Percentiles rank a stretch among this genome's conserved stretches.
These are phyloP conservation scores for Rhagoletis pomonella DNA, from an alignment of 1,140 invertebrate species.

Conservation along the genomic window DNA sequence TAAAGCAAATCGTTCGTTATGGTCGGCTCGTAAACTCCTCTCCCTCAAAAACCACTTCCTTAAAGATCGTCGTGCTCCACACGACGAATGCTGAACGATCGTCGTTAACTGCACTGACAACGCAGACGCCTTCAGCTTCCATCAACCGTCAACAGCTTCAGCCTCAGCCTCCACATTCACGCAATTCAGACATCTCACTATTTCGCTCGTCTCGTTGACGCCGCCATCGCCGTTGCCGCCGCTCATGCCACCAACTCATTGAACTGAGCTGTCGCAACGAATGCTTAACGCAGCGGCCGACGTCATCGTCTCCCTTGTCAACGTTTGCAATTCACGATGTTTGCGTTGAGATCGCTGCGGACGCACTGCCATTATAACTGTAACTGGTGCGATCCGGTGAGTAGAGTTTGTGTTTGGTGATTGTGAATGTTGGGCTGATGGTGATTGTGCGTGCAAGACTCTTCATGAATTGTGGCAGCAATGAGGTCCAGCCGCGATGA, in stretches of 20 bases:
- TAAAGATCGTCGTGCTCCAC: not conserved
- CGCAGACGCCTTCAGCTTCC: not conserved
- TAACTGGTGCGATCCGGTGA: conserved; percentile 62
- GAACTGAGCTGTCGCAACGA: not conserved
- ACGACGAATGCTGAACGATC: not conserved
- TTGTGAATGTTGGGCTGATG: conserved; percentile 86
- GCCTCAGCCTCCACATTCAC: not conserved
- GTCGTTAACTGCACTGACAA: not conserved
- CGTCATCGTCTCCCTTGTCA: not conserved
- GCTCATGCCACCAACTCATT: not conserved
- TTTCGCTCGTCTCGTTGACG: not conserved
- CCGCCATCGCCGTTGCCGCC: not conserved
- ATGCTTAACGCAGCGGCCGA: not conserved
- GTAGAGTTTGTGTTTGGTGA: conserved; percentile 91
- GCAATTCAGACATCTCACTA: not conserved
- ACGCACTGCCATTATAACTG: conserved; percentile 65
- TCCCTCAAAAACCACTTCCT: not conserved
- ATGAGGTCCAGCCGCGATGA: conserved; percentile 85
- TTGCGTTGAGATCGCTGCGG: conserved; percentile 62
- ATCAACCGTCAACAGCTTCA: not conserved
- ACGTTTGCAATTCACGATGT: conserved; percentile 61
- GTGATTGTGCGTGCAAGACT: conserved; percentile 85
- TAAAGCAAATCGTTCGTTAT: conserved; percentile 38
- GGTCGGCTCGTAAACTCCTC: conserved; percentile 7
- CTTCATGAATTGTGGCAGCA: conserved; percentile 90